Evolutionary conservation across 2,888 invertebrate genomes (phyloP).

Genomic region (Meteorus colon): DNA sequence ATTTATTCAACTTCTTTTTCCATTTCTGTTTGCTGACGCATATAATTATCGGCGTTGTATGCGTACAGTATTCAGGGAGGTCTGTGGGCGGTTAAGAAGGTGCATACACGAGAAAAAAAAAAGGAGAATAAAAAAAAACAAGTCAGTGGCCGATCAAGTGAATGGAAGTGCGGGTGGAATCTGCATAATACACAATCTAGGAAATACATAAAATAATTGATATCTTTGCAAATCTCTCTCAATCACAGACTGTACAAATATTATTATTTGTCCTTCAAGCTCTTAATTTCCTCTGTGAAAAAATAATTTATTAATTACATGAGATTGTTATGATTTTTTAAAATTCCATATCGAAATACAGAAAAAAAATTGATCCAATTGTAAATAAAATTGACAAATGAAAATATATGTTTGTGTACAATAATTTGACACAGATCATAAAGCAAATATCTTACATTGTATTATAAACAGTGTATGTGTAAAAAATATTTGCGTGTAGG

Average conservation of each 20-base stretch:
- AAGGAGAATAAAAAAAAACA: not conserved
- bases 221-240: too few relatives aligned
- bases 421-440: constrained; percentile 37
- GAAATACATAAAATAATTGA: not conserved
- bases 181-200: not conserved
- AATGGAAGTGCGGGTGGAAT: constrained; percentile 5
- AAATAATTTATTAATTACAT: not conserved
- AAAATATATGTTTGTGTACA: constrained; percentile 32
- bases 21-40: not conserved
- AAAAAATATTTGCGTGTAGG: constrained; percentile 44
- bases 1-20: not conserved
- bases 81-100: constrained; percentile 14
- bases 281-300: too few relatives aligned
- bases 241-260: too few relatives aligned
- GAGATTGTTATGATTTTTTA: not conserved
- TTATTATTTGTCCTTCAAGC: too few relatives aligned
- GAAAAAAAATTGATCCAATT: not conserved
- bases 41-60: constrained; percentile 4
- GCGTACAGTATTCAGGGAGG: constrained; percentile 3
- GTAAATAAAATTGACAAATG: not conserved
- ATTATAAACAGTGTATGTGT: not conserved
- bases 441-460: not conserved
- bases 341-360: not conserved
- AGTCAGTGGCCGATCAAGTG: not conserved
- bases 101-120: not conserved